Evolutionary conservation across 2,888 invertebrate genomes (phyloP).

Genomic region (Mystacides longicornis): DNA sequence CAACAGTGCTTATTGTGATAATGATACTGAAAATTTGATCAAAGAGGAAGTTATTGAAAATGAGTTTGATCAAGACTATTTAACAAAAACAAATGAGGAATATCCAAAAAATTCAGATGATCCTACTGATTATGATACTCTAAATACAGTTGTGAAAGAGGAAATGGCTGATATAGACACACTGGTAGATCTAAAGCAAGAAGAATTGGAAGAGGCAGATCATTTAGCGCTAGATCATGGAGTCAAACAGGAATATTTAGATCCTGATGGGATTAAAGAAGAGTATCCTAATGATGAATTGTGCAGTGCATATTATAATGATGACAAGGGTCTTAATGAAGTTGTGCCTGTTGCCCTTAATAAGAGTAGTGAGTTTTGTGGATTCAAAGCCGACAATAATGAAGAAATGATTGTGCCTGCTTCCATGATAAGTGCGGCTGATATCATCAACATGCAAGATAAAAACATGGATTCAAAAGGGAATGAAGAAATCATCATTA

Average conservation of each 20-base stretch:
- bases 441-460: constrained; percentile 3
- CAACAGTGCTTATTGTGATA: background rate
- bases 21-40: constrained; percentile 2
- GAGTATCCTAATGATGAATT: background rate
- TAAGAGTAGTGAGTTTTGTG: background rate
- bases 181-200: background rate
- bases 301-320: background rate
- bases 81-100: background rate
- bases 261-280: background rate
- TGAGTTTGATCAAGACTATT: background rate
- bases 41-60: constrained; percentile 6
- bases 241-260: background rate
- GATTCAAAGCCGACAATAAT: background rate
- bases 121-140: background rate
- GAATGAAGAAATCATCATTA: constrained; percentile 16
- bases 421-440: constrained; percentile 1
- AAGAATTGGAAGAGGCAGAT: background rate
- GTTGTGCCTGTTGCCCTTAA: background rate
- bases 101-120: background rate
- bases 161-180: background rate
- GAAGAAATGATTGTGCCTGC: constrained; percentile 9
- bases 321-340: background rate
- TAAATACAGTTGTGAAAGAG: background rate
- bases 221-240: background rate
- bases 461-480: constrained; percentile 6